Percentiles rank a stretch among this genome's conserved stretches.
These are phyloP conservation scores for Aegithalos caudatus DNA, from an alignment of 2,113 vertebrate species.

Conservation along the genomic window DNA sequence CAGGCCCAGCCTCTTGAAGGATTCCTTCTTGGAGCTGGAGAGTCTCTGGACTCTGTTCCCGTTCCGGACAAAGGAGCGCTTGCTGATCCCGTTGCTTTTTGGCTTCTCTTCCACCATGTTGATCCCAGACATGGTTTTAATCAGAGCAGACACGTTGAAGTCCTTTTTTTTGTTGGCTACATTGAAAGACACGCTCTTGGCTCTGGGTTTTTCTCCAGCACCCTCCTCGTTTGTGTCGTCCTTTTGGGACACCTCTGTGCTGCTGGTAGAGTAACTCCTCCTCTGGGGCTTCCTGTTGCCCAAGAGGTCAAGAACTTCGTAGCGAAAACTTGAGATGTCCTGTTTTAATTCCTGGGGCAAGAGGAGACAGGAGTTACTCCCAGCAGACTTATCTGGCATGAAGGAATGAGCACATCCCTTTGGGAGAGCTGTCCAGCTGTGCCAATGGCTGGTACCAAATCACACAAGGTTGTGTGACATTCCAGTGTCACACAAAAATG, in stretches of 20 bases:
- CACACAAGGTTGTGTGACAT: background rate
- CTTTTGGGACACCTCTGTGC: slow-evolving; percentile 81
- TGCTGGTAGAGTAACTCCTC: slow-evolving; percentile 89
- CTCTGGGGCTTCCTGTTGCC: slow-evolving; percentile 90
- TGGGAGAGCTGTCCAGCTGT: background rate
- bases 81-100: slow-evolving; percentile 89
- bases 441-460: background rate
- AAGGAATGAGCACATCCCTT: background rate
- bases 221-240: slow-evolving; percentile 80
- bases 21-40: slow-evolving; percentile 82
- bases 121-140: slow-evolving; percentile 85
- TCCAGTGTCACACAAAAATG: background rate
- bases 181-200: slow-evolving; percentile 77
- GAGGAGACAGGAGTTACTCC: slow-evolving; percentile 1
- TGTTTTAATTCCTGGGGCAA: slow-evolving; percentile 89
- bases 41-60: slow-evolving; percentile 81
- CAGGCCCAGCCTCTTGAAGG: slow-evolving; percentile 89
- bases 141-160: slow-evolving; percentile 83
- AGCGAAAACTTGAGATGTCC: slow-evolving; percentile 98
- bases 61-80: slow-evolving; percentile 76
- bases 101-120: slow-evolving; percentile 80
- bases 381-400: background rate
- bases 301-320: slow-evolving; percentile 93
- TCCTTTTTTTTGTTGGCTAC: slow-evolving; percentile 75
- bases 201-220: slow-evolving; percentile 72